phyloP scores from a whole-genome alignment of 2,113 vertebrate genomes.

The Coturnix japonica region DNA sequence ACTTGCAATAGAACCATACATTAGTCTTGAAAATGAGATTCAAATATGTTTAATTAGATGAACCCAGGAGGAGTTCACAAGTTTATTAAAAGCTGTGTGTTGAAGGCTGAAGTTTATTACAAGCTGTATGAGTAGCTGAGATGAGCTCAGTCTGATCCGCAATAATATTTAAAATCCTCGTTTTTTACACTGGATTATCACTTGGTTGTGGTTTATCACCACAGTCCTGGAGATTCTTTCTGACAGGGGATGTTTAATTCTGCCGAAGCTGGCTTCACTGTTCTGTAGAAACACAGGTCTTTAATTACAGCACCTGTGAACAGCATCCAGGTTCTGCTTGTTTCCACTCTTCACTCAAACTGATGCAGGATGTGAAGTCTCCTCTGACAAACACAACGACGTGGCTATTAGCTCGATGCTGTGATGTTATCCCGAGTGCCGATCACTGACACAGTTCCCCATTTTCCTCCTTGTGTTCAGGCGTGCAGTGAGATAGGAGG shows the following conservation, averaged over 20 bases:
- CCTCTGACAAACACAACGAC: background rate
- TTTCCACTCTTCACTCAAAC: background rate
- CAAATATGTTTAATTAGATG: background rate
- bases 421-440: background rate
- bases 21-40: background rate
- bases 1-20: background rate
- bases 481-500: background rate
- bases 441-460: background rate
- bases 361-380: background rate
- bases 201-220: background rate
- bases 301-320: background rate
- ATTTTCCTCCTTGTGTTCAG: background rate
- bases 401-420: background rate
- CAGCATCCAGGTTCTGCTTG: background rate
- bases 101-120: background rate
- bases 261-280: background rate
- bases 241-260: background rate
- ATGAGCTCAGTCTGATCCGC: background rate
- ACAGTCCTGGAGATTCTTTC: background rate
- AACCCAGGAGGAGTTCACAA: background rate
- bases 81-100: background rate
- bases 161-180: background rate
- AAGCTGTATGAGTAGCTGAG: background rate
- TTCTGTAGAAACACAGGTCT: background rate
- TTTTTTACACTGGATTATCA: background rate